These are phyloP conservation scores for Cherax destructor DNA, from an alignment of 1,140 invertebrate genomes.

Conservation along the genomic window DNA sequence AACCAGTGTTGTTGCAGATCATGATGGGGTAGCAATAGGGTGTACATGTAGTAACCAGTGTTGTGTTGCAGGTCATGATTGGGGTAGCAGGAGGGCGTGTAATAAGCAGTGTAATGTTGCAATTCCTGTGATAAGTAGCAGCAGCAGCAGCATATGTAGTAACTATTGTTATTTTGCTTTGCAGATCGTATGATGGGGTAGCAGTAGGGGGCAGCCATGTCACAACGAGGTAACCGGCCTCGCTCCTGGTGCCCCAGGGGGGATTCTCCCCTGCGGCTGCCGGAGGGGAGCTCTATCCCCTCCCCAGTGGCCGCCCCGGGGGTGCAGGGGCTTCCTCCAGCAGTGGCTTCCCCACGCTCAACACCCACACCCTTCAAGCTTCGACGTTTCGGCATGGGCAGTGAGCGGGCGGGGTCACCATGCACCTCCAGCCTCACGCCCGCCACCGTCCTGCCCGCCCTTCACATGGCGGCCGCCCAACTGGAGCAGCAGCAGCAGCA, in stretches of 20 bases:
- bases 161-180: background rate
- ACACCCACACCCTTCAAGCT: constrained; percentile 68
- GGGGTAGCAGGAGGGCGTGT: too few species aligned
- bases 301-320: constrained; percentile 61
- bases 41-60: background rate
- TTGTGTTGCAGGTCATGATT: background rate
- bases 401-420: constrained; percentile 35
- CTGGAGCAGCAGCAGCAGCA: constrained; percentile 47
- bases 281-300: constrained; percentile 30
- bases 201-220: constrained; percentile 11
- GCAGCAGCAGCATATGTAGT: background rate
- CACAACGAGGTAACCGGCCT: constrained; percentile 49
- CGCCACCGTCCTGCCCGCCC: constrained; percentile 44
- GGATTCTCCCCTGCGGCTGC: constrained; percentile 59
- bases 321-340: constrained; percentile 54
- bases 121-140: background rate
- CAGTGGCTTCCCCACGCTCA: constrained; percentile 55
- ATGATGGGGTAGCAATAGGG: background rate
- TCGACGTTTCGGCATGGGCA: constrained; percentile 54
- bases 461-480: constrained; percentile 33
- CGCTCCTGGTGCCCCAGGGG: constrained; percentile 64
- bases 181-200: constrained; percentile 48
- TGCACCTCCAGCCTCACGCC: constrained; percentile 12
- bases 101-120: background rate
- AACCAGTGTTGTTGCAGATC: background rate